Evolutionary conservation across 1,140 invertebrate species (phyloP).

Genomic region (Oedothorax gibbosus): DNA sequence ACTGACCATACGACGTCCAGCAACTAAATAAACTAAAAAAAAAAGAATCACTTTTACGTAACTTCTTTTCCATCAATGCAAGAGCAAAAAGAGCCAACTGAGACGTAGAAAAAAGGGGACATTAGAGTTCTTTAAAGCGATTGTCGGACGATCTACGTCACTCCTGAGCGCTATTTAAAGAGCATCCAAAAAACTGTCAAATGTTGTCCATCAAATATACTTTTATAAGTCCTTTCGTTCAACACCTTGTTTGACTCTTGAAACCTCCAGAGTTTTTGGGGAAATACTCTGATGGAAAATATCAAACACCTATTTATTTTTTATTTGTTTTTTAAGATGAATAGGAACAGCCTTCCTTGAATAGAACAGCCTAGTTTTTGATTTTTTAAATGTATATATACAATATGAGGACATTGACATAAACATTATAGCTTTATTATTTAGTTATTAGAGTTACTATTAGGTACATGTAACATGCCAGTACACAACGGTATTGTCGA

Average conservation of each 20-base stretch:
- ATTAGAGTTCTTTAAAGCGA: conserved; percentile 32
- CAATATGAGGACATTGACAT: no score
- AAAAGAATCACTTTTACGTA: conserved; percentile 2
- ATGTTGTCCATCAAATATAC: conserved; percentile 56
- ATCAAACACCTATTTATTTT: no score
- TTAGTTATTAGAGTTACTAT: no score
- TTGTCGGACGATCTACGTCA: conserved; percentile 3
- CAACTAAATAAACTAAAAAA: background rate
- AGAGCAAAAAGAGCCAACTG: background rate
- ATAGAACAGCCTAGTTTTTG: no score
- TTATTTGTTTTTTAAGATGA: no score
- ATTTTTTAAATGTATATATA: no score
- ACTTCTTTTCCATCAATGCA: background rate
- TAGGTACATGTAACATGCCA: no score
- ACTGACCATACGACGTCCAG: background rate
- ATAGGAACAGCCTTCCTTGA: no score
- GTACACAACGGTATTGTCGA: no score
- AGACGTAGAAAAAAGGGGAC: conserved; percentile 7
- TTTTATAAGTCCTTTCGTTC: conserved; percentile 42
- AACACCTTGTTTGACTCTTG: conserved; percentile 47
- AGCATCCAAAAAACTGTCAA: conserved; percentile 36
- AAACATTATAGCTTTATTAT: no score
- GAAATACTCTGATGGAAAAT: background rate
- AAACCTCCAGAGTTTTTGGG: conserved; percentile 2
- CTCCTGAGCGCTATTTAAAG: conserved; percentile 50